phyloP scores from a whole-genome alignment of 2,113 vertebrate species.

The Chrysemys picta region DNA sequence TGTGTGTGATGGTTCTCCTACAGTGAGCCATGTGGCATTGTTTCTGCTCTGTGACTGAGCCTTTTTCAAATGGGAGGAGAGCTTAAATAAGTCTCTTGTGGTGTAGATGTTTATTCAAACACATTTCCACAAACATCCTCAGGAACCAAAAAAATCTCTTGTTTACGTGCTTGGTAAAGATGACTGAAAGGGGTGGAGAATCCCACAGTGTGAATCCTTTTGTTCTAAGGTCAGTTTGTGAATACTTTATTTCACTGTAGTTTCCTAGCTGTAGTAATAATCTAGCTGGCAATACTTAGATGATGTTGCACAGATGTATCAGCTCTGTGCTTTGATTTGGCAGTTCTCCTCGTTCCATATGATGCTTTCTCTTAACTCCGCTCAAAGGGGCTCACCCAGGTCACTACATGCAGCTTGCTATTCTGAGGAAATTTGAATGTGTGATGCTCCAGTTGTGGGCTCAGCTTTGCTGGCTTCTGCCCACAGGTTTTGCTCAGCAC shows the following conservation, averaged over 20 bases:
- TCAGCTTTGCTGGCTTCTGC: not conserved
- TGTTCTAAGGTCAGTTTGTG: not conserved
- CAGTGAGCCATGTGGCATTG: not conserved
- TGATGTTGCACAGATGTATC: not conserved
- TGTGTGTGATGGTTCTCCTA: not conserved
- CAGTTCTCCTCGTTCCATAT: not conserved
- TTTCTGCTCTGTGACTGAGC: not conserved
- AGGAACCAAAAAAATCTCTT: not conserved
- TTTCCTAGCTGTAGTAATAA: not conserved
- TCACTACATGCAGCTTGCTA: not conserved
- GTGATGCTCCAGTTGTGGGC: not conserved
- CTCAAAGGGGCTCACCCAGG: not conserved
- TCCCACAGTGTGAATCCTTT: not conserved
- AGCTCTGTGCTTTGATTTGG: not conserved
- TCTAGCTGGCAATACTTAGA: not conserved
- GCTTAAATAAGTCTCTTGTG: not conserved
- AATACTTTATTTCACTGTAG: constrained; percentile 29
- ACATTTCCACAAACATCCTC: not conserved
- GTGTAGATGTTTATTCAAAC: not conserved
- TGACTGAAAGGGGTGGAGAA: not conserved
- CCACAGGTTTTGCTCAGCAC: not conserved
- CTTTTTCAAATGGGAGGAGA: not conserved
- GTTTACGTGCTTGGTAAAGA: not conserved
- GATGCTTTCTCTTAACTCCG: not conserved
- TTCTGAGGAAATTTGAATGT: not conserved